Base-by-base conservation (phyloP, 2,888 invertebrate genomes). In the Aphidius colemani region DNA sequence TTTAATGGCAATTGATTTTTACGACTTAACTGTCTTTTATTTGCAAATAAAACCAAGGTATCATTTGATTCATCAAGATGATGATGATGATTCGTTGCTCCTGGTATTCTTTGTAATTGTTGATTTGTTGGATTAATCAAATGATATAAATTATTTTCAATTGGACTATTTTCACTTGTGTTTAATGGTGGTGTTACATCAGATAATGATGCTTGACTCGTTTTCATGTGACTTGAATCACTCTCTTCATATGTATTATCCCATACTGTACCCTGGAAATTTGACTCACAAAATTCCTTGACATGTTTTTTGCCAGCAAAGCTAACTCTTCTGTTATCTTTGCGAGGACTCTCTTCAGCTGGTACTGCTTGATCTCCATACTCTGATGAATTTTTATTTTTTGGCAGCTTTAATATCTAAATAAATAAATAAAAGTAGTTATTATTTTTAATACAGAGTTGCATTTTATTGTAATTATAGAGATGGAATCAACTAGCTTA, bases 251-350 rank as follows among this genome's bases (percentile, higher is more conserved):
- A 80, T 0, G 80, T 79, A 66, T 67, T 72, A 60, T 79, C 74
- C 79, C 79, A 80, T 10, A 77, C 73, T 9, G 78, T 78, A 43
- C 76, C 79, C 67, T 75, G 76, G 45, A 79, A 79, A 56, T 71
- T 46, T 7, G 75, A 76, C 66, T 79, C 76, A 60, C 74, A 76
- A 71, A 79, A 80, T 71, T 80, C 75, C 72, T 78, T 80, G 30
- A 80, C 75, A 62, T 77, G 78, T 49, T 75, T 79, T 59, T 78
- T 80, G 56, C 78, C 79, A 3, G 80, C 80, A 66, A 80, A 80
- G 67, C 80, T 80, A 43, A 80, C 80, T 18, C 80, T 74, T 55
- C 80, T 72, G 62, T 76, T 79, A 8, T 69, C 11, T 66, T 74
- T 80, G 18, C 67, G 41, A 4, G 76, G 74, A 62, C 69, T 75